Conservation (phyloP, 2,888 invertebrate species). For the Caenorhabditis zanzibari region DNA sequence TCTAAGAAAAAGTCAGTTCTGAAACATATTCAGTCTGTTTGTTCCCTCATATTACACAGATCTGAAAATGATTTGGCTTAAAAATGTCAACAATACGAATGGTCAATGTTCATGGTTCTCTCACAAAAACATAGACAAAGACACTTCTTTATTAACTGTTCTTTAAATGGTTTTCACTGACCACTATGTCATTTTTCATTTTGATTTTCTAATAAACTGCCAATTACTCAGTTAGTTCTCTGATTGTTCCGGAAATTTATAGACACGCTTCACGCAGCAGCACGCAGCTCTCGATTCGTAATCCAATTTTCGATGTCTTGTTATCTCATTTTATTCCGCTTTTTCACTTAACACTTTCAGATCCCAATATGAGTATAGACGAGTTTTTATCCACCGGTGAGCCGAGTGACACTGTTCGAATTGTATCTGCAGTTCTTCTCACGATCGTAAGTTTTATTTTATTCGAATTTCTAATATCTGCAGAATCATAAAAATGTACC, state of each 20-base stretch:
- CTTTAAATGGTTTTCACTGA: constrained; percentile 10
- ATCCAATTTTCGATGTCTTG: constrained; percentile 11
- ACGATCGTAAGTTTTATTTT: constrained; percentile 31
- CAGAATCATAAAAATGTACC: constrained; percentile 1
- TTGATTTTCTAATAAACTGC: neutral
- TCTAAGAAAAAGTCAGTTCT: neutral
- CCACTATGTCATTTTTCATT: neutral
- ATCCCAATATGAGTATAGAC: constrained; percentile 33
- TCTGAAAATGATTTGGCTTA: neutral
- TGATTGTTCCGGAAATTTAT: constrained; percentile 29
- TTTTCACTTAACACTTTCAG: constrained; percentile 11
- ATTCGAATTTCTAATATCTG: neutral
- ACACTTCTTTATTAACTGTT: constrained; percentile 4
- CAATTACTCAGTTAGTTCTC: constrained; percentile 18
- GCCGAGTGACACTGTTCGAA: constrained; percentile 32
- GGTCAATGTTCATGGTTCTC: constrained; percentile 16
- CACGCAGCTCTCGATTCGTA: neutral
- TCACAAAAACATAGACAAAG: constrained; percentile 5
- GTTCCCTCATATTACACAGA: too few relatives aligned
- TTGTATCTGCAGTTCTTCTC: constrained; percentile 42
- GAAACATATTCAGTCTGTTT: neutral
- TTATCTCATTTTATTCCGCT: neutral
- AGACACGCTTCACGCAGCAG: constrained; percentile 19
- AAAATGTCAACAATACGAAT: constrained; percentile 3
- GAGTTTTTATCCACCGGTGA: constrained; percentile 47